Evolutionary conservation across 2,888 invertebrate species (phyloP), one percentile per base, ranked within the genome.

Genomic region (Agrypnus murinus): DNA sequence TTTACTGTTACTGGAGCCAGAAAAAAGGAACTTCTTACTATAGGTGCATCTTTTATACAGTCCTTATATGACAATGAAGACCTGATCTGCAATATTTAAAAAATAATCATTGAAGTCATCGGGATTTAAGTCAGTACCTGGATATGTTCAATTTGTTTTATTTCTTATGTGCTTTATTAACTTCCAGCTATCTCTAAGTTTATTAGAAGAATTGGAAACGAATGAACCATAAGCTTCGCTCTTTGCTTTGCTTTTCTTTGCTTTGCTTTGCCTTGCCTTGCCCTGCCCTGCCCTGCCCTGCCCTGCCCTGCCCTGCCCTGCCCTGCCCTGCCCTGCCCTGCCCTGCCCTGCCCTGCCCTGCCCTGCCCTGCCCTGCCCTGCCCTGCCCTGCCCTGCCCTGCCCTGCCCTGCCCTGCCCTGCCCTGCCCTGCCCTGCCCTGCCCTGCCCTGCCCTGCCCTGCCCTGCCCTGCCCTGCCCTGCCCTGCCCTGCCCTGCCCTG

Each of bases 221-320:
- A n/a, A n/a, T n/a, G n/a, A n/a, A n/a, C n/a, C n/a, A n/a, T n/a
- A n/a, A n/a, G 40, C 40, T 40, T 40, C 3, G 40, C 40, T 40
- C 40, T 40, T 40, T n/a, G 40, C 40, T 40, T 40, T 6, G 40
- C 40, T 40, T 40, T 40, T 9, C 40, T 40, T 40, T 6, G 40
- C 40, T 40, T 40, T n/a, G n/a, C 40, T 40, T 40, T 6, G 40
- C 40, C n/a, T 40, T 6, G 40, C 40, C n/a, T 40, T 6, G 7
- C 40, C n/a, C n/a, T 6, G 40, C 40, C n/a, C n/a, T 6, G 40
- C 40, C n/a, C n/a, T 6, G 40, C 40, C n/a, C n/a, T 6, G 40
- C 40, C n/a, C n/a, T 6, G 40, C 40, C n/a, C n/a, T n/a, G 40
- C 40, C n/a, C n/a, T 6, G 40, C 40, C n/a, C n/a, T 6, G 7